Conservation (phyloP, 2,797 vertebrate species). For the Lemur catta region DNA sequence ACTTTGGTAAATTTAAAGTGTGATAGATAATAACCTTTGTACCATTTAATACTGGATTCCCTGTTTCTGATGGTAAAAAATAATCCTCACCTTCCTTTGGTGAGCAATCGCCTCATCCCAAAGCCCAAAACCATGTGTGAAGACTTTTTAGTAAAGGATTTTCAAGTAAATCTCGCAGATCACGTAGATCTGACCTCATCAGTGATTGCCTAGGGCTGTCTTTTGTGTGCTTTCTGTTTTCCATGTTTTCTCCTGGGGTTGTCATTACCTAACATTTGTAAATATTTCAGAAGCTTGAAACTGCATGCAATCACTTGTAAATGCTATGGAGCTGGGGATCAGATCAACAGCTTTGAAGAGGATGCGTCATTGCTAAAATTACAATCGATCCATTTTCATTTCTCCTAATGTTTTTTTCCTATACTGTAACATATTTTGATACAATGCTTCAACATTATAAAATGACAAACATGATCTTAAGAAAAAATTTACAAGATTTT, state of each 20-base stretch:
- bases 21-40: constrained; percentile 90
- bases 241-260: constrained; percentile 87
- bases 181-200: constrained; percentile 90
- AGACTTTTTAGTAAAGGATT: constrained; percentile 86
- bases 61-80: constrained; percentile 90
- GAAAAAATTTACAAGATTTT: neutral
- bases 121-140: constrained; percentile 85
- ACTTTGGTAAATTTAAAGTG: constrained; percentile 89
- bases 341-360: neutral
- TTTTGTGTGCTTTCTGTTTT: constrained; percentile 86
- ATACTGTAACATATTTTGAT: constrained; percentile 45
- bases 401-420: constrained; percentile 48
- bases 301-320: constrained; percentile 61
- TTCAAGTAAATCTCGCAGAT: constrained; percentile 91
- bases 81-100: constrained; percentile 87
- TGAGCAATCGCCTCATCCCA: constrained; percentile 88
- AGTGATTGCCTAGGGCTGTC: constrained; percentile 89
- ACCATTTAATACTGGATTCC: constrained; percentile 90
- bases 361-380: constrained; percentile 67
- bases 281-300: constrained; percentile 91
- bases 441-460: neutral
- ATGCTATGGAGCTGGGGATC: constrained; percentile 33
- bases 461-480: neutral
- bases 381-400: constrained; percentile 58
- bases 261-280: constrained; percentile 90